Evolutionary conservation across 1,140 invertebrate genomes (phyloP).

Genomic region (Holotrichia oblita): DNA sequence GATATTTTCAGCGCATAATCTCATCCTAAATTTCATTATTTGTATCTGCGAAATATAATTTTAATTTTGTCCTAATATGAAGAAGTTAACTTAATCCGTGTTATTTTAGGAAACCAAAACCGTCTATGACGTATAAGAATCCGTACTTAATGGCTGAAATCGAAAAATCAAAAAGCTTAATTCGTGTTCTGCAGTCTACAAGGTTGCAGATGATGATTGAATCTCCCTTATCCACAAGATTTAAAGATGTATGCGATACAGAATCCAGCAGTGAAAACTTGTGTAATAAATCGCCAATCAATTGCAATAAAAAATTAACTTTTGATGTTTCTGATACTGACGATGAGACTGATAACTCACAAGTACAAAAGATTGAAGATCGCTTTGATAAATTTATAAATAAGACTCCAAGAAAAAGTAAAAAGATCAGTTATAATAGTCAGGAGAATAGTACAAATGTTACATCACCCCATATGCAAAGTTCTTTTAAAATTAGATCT

Average conservation of each 20-base stretch:
- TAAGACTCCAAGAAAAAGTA: neutral
- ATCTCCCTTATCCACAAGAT: constrained; percentile 46
- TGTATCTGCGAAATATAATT: no score
- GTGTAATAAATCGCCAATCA: constrained; percentile 26
- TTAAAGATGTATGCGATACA: constrained; percentile 53
- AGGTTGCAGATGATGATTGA: no score
- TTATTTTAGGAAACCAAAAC: constrained; percentile 25
- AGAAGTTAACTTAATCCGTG: no score
- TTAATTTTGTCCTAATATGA: no score
- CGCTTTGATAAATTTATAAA: constrained; percentile 21
- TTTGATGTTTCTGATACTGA: constrained; percentile 45
- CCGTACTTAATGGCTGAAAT: constrained; percentile 47
- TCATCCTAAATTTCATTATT: no score
- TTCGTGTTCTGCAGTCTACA: constrained; percentile 46
- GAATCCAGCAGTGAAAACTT: constrained; percentile 44
- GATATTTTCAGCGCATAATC: no score
- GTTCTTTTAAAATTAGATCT: no score
- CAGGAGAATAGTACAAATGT: neutral
- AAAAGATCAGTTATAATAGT: neutral
- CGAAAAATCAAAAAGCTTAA: constrained; percentile 45
- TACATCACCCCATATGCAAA: neutral
- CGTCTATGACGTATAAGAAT: constrained; percentile 47
- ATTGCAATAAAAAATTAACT: constrained; percentile 46
- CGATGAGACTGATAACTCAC: constrained; percentile 4
- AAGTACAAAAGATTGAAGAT: constrained; percentile 37